Evolutionary conservation across 2,797 vertebrate genomes (phyloP).

Genomic region (Periophthalmus magnuspinnatus): DNA sequence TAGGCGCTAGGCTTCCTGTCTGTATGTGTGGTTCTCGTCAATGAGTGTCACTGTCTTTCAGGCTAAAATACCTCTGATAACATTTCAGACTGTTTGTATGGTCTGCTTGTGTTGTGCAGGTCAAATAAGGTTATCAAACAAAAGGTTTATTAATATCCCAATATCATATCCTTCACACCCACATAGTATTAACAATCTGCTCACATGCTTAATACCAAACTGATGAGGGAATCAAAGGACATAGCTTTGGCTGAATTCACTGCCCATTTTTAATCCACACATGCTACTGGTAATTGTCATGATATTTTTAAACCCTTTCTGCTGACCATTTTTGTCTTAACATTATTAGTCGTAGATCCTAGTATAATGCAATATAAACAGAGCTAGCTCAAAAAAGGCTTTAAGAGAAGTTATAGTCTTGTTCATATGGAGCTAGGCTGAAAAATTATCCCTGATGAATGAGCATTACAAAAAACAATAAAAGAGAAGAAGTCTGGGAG

Average conservation of each 20-base stretch:
- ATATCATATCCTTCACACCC: constrained; percentile 37
- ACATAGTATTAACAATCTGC: constrained; percentile 38
- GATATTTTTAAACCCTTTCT: constrained; percentile 1
- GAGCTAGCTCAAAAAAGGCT: background rate
- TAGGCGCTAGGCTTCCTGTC: constrained; percentile 30
- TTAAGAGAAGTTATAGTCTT: background rate
- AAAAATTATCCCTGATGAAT: background rate
- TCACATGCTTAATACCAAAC: constrained; percentile 46
- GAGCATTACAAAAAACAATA: background rate
- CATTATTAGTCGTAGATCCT: background rate
- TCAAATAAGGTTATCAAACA: constrained; percentile 39
- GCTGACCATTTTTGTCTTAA: background rate
- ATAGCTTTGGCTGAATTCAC: constrained; percentile 15
- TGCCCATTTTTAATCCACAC: constrained; percentile 2
- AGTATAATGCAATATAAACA: background rate
- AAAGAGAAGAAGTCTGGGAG: background rate
- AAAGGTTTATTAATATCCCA: constrained; percentile 59
- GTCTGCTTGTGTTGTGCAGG: constrained; percentile 19
- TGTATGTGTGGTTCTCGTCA: constrained; percentile 21
- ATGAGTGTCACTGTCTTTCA: constrained; percentile 41
- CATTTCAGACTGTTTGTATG: constrained; percentile 25
- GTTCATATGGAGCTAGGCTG: background rate
- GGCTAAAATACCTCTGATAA: constrained; percentile 47
- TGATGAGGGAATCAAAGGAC: constrained; percentile 27
- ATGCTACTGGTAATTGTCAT: background rate